phyloP scores from a whole-genome alignment of 2,113 vertebrate genomes.

The Hyla sarda region DNA sequence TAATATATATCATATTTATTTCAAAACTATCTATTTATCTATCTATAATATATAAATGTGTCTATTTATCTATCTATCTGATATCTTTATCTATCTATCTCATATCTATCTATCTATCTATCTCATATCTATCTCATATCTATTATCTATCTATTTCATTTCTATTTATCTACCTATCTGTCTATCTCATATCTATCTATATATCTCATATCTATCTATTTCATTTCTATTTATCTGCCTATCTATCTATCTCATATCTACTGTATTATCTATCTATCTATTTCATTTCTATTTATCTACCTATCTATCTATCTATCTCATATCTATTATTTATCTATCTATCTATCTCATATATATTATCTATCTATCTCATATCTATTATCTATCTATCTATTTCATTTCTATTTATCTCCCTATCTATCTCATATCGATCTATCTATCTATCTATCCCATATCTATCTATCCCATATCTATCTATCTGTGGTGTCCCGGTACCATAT shows the following conservation, averaged over 20 bases:
- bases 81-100: not conserved
- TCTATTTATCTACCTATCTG: conserved; percentile 1
- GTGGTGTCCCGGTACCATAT: too few species aligned
- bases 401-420: not conserved
- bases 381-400: not conserved
- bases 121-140: too few species aligned
- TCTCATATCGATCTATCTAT: not conserved
- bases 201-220: not conserved
- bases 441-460: not conserved
- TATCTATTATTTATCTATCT: not conserved
- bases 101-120: not conserved
- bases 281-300: not conserved
- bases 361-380: not conserved
- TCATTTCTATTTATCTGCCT: not conserved
- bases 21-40: not conserved
- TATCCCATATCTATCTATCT: too few species aligned
- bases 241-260: not conserved
- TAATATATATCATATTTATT: not conserved
- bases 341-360: not conserved
- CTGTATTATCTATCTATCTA: not conserved
- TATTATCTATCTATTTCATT: not conserved
- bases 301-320: not conserved
- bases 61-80: not conserved
- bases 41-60: too few species aligned
- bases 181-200: not conserved